These are phyloP conservation scores for Sepioteuthis lessoniana DNA, from an alignment of 2,888 invertebrate species.

Conservation along the genomic window DNA sequence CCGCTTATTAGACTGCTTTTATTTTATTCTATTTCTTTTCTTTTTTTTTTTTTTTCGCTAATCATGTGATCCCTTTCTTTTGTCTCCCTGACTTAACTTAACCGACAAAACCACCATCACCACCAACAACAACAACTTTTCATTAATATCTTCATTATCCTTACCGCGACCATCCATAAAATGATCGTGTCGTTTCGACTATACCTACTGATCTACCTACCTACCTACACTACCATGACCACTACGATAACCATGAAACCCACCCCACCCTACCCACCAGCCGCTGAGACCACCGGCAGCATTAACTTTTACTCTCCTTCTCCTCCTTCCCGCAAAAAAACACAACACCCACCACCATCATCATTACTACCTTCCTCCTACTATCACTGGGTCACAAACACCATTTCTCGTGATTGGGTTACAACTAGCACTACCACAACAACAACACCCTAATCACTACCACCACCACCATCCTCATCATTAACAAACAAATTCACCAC, in stretches of 20 bases:
- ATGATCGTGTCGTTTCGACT: neutral
- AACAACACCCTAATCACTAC: neutral
- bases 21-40: too few species aligned
- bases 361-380: neutral
- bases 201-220: neutral
- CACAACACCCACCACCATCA: neutral
- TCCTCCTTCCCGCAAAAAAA: neutral
- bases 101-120: neutral
- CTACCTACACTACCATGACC: neutral
- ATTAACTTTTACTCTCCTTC: neutral
- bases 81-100: neutral
- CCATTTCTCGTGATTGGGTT: neutral
- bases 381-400: neutral
- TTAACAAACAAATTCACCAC: neutral
- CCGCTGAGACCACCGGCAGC: neutral
- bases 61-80: constrained; percentile 19
- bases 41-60: neutral
- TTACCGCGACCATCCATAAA: neutral
- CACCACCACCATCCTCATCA: neutral
- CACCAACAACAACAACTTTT: neutral
- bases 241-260: neutral
- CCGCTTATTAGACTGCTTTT: neutral
- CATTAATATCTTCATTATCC: neutral
- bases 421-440: neutral
- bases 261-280: neutral